phyloP scores from a whole-genome alignment of 2,888 invertebrate genomes.

The Deilephila porcellus region DNA sequence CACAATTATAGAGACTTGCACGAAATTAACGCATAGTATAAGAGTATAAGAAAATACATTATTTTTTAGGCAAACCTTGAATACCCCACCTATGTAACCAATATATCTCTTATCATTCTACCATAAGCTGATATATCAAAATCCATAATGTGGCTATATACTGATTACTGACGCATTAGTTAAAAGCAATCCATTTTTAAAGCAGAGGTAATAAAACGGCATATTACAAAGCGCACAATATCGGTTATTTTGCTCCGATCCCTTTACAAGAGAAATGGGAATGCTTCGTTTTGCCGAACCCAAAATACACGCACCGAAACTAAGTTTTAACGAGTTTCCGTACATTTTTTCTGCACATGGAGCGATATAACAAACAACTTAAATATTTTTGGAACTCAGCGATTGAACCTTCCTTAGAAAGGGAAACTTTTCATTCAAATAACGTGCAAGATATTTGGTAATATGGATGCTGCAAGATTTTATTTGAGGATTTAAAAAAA shows the following conservation, averaged over 20 bases:
- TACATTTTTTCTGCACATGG: constrained; percentile 8
- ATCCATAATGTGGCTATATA: too few species aligned
- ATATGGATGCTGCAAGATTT: too few species aligned
- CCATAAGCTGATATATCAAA: too few species aligned
- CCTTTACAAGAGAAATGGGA: constrained; percentile 8
- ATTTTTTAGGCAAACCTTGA: too few species aligned
- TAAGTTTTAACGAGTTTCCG: constrained; percentile 24
- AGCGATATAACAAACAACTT: constrained; percentile 19
- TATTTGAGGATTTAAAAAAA: too few species aligned
- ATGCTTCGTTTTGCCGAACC: neutral
- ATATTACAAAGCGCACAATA: neutral
- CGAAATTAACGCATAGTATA: too few species aligned
- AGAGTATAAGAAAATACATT: too few species aligned
- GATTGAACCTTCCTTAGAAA: constrained; percentile 8
- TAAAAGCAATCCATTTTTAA: neutral
- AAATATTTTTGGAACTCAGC: constrained; percentile 18
- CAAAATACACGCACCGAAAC: constrained; percentile 22
- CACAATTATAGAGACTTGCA: too few species aligned
- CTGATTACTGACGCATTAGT: too few species aligned
- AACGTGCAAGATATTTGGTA: neutral
- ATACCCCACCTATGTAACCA: too few species aligned
- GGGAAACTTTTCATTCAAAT: constrained; percentile 1
- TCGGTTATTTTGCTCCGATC: neutral
- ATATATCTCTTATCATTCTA: too few species aligned
- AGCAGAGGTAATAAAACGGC: neutral